These are phyloP conservation scores for Apocrypta bakeri DNA, from an alignment of 1,140 invertebrate genomes.

Conservation along the genomic window DNA sequence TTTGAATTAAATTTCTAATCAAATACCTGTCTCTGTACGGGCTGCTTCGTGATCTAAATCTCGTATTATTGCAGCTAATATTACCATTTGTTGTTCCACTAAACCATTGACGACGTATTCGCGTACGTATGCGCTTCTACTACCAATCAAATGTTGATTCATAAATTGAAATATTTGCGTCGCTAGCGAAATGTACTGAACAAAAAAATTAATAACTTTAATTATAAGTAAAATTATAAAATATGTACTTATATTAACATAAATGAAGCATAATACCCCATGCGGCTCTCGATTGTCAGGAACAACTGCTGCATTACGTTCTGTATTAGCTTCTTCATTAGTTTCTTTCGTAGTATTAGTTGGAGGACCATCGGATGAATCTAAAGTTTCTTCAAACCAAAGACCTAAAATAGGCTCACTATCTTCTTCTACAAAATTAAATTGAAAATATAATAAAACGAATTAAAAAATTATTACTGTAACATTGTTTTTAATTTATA, in stretches of 20 bases:
- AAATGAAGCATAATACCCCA: conserved; percentile 77
- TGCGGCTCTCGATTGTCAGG: conserved; percentile 94
- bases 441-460: conserved; percentile 32
- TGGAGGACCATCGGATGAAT: conserved; percentile 80
- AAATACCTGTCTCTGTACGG: conserved; percentile 83
- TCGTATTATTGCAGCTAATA: conserved; percentile 87
- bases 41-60: conserved; percentile 91
- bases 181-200: conserved; percentile 86
- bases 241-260: background rate
- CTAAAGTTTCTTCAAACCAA: conserved; percentile 94
- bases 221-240: conserved; percentile 56
- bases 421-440: conserved; percentile 78
- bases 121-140: conserved; percentile 76
- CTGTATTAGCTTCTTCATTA: conserved; percentile 74
- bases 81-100: conserved; percentile 86
- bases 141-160: conserved; percentile 81
- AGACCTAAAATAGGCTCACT: conserved; percentile 93
- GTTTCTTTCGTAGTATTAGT: conserved; percentile 75
- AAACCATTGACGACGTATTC: conserved; percentile 78
- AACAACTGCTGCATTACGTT: conserved; percentile 78
- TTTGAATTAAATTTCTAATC: conserved; percentile 16
- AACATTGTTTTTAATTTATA: background rate
- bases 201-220: conserved; percentile 47
- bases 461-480: conserved; percentile 12
- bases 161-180: conserved; percentile 86